Base-by-base conservation (phyloP, 2,888 invertebrate genomes). In the Vanessa cardui region DNA sequence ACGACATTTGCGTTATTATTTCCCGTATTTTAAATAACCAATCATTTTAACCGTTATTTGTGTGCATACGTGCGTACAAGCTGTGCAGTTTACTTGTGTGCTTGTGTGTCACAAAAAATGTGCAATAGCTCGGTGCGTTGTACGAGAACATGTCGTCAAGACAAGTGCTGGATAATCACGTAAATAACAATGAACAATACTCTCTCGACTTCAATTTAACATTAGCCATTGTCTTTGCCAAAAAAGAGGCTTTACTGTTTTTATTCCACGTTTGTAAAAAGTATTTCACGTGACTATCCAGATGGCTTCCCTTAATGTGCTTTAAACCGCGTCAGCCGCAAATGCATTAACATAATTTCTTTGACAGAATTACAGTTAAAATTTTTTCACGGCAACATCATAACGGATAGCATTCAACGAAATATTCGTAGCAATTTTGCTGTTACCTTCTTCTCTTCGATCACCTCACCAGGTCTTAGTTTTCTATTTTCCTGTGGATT, bases 361-460 rank as follows among this genome's bases (percentile, higher is more conserved):
- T 86, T 82, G 84, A 87, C 80, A 86, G 79, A 86, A 82, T 85
- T 69, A 74, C 79, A 88, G 91, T 92, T 92, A 91, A 90, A 81
- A 83, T 83, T 83, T 83, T 84, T 84, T 87, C 87, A 91, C 89
- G 89, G 91, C 90, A 88, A 87, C 87, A 90, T 88, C 86, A 84
- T 87, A 83, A 89, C 86, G 87, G 81, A 86, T 86, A 92, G 90
- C 92, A 92, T 92, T 90, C 90, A 90, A 72, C 83, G 85, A 83
- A 86, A 84, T 81, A 80, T 80, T 86, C 83, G 84, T 85, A 87
- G 85, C 86, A 80, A 83, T 83, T 80, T 86, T 83, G 81, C 83
- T 87, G 86, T 97, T 96, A 98, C 98, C 98, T 97, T 97, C 94
- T 96, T 97, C 89, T 98, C 98, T 94, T 97, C 97, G 93, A 97